Evolutionary conservation across 2,797 vertebrate genomes (phyloP).

Genomic region (Rhabdophis nuchalis): DNA sequence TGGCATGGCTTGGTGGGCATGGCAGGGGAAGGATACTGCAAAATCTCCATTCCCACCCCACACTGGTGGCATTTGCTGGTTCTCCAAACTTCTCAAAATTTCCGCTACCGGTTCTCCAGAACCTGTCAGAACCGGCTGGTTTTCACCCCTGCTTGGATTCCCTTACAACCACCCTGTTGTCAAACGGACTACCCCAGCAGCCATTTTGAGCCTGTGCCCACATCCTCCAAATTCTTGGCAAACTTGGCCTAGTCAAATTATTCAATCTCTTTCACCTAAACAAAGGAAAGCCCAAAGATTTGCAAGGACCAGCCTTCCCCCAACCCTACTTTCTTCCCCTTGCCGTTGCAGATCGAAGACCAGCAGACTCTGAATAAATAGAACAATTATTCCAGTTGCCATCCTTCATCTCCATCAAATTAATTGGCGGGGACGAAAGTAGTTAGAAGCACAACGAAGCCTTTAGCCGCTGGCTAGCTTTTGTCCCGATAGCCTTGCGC

Average conservation of each 20-base stretch:
- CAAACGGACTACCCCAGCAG: not conserved
- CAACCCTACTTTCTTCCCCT: not conserved
- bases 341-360: not conserved
- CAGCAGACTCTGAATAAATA: not conserved
- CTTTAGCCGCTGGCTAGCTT: not conserved
- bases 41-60: too few species aligned
- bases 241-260: not conserved
- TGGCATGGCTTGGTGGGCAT: too few species aligned
- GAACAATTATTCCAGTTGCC: accelerated
- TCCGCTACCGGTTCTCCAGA: too few species aligned
- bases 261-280: not conserved
- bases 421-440: not conserved
- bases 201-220: not conserved
- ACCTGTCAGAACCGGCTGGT: too few species aligned
- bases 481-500: not conserved
- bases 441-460: not conserved
- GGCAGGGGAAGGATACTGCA: too few species aligned
- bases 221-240: not conserved
- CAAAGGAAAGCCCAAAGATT: not conserved
- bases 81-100: too few species aligned
- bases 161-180: not conserved
- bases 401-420: not conserved
- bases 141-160: not conserved
- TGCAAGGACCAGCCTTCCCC: too few species aligned
- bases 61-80: too few species aligned